These are phyloP conservation scores for Phrynocephalus forsythii DNA, from an alignment of 2,797 vertebrate genomes.

Conservation along the genomic window DNA sequence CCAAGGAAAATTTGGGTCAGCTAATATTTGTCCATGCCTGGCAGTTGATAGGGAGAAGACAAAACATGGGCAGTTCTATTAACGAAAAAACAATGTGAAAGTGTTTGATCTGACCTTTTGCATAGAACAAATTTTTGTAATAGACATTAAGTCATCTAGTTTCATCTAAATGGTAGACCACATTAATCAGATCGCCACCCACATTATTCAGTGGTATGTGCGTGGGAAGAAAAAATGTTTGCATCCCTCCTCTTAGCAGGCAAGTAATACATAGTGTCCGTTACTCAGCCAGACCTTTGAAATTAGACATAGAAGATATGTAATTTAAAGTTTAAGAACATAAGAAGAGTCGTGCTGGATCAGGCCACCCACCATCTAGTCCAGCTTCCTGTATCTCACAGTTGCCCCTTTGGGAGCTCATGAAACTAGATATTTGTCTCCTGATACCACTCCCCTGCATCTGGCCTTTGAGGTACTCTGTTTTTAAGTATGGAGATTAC, in stretches of 20 bases:
- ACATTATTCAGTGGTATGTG: conserved; percentile 19
- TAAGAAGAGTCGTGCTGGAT: too few species aligned
- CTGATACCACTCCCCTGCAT: too few species aligned
- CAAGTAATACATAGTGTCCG: conserved; percentile 42
- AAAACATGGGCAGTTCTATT: not conserved
- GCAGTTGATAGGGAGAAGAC: not conserved
- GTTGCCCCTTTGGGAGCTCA: too few species aligned
- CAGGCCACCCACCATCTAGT: too few species aligned
- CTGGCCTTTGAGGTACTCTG: too few species aligned
- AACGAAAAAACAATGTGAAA: not conserved
- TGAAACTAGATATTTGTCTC: too few species aligned
- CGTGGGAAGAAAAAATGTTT: conserved; percentile 65
- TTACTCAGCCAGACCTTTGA: conserved; percentile 42
- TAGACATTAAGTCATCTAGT: not conserved
- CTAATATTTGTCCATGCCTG: not conserved
- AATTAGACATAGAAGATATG: conserved; percentile 39
- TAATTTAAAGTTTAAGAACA: conserved; percentile 49
- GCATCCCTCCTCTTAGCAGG: conserved; percentile 53
- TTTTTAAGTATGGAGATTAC: too few species aligned
- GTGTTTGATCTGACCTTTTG: not conserved
- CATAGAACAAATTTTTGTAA: conserved; percentile 38
- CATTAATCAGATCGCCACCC: not conserved
- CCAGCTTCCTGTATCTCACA: too few species aligned
- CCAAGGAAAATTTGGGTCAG: not conserved
- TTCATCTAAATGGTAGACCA: conserved; percentile 24